Percentiles rank a stretch among this genome's conserved stretches.
Evolutionary conservation across 2,113 vertebrate species (phyloP).

Genomic region (Hippocampus comes): DNA sequence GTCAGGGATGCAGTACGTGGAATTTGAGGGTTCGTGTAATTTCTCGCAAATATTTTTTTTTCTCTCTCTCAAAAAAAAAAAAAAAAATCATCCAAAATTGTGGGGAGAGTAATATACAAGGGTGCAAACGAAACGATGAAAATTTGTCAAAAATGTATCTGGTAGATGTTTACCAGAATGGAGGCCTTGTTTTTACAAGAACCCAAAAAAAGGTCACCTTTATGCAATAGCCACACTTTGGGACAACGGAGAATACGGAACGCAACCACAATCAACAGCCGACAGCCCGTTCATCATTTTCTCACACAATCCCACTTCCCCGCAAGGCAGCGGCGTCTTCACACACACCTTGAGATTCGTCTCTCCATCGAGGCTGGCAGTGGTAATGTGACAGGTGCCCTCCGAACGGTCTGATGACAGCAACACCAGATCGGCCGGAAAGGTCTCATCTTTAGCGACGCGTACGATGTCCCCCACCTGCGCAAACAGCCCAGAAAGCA

Average conservation of each 20-base stretch:
- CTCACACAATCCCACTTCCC: background rate
- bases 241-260: background rate
- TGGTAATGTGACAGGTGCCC: constrained; percentile 94
- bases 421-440: constrained; percentile 90
- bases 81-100: too few relatives aligned
- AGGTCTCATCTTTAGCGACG: constrained; percentile 98
- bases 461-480: constrained; percentile 97
- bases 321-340: background rate
- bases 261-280: background rate
- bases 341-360: constrained; percentile 87
- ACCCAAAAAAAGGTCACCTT: too few relatives aligned
- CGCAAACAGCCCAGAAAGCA: constrained; percentile 15
- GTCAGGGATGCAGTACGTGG: too few relatives aligned
- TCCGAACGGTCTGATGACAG: constrained; percentile 89
- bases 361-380: constrained; percentile 94
- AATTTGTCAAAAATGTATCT: too few relatives aligned
- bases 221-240: background rate
- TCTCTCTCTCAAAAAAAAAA: too few relatives aligned
- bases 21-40: too few relatives aligned
- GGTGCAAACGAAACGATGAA: too few relatives aligned
- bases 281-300: background rate
- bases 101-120: too few relatives aligned
- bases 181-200: too few relatives aligned
- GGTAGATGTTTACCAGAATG: too few relatives aligned
- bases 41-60: too few relatives aligned